Evolutionary conservation across 1,140 invertebrate species (phyloP).

Genomic region (Drosophila obscura): DNA sequence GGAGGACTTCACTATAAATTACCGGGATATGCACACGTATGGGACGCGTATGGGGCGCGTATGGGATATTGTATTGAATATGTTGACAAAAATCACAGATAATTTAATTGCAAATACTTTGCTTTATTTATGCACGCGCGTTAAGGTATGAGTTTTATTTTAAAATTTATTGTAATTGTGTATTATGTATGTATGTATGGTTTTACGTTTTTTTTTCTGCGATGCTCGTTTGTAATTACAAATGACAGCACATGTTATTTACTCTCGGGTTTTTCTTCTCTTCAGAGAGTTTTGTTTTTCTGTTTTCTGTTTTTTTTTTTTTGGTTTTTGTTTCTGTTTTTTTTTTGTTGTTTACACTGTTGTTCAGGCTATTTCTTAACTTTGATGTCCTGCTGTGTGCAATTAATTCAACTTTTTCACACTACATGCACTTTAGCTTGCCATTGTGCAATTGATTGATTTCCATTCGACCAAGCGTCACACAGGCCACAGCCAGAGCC

Average conservation of each 20-base stretch:
- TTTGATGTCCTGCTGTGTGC: conserved; percentile 53
- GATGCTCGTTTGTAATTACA: conserved; percentile 70
- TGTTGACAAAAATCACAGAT: conserved; percentile 80
- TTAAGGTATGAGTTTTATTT: conserved; percentile 33
- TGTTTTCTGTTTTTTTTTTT: conserved; percentile 21
- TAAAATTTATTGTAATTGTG: conserved; percentile 44
- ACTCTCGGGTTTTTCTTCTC: conserved; percentile 3
- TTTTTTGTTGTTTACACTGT: background rate
- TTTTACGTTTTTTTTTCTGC: conserved; percentile 10
- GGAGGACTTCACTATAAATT: conserved; percentile 35
- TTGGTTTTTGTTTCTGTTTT: conserved; percentile 1
- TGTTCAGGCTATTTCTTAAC: conserved; percentile 35
- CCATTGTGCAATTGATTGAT: conserved; percentile 71
- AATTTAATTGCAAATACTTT: conserved; percentile 72
- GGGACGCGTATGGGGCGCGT: background rate
- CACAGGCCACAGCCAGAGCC: background rate
- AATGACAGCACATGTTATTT: conserved; percentile 60
- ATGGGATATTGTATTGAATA: conserved; percentile 54
- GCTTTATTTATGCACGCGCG: conserved; percentile 26
- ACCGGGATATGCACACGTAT: conserved; percentile 10
- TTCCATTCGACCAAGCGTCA: conserved; percentile 56
- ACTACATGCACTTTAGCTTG: conserved; percentile 53
- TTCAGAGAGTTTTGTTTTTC: conserved; percentile 4
- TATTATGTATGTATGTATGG: conserved; percentile 39
- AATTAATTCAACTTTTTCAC: conserved; percentile 76